Conservation (phyloP, 1,140 invertebrate species). For the Philaenus spumarius region DNA sequence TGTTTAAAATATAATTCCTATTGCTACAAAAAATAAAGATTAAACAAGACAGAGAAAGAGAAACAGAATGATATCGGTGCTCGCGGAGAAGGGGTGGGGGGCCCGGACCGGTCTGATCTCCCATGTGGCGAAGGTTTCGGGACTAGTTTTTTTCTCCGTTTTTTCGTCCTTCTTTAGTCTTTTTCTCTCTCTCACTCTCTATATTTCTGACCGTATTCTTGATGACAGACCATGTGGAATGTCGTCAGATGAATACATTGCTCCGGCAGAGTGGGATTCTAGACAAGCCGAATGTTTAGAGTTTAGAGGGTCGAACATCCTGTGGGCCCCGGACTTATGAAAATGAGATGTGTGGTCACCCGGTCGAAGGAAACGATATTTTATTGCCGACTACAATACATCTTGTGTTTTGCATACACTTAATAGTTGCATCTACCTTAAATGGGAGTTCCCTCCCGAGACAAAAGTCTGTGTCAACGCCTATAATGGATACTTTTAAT, state of each 20-base stretch:
- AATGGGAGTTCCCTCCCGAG: constrained; percentile 7
- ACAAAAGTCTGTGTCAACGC: not conserved
- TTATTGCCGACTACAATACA: not conserved
- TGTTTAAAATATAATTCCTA: too few species aligned
- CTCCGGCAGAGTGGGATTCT: too few species aligned
- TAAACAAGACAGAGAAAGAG: constrained; percentile 8
- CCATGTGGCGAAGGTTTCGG: constrained; percentile 4
- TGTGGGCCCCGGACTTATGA: not conserved
- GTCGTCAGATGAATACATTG: constrained; percentile 15
- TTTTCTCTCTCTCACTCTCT: too few species aligned
- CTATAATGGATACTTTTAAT: not conserved
- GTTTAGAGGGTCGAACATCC: not conserved
- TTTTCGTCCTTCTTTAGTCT: too few species aligned
- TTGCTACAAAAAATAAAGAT: too few species aligned
- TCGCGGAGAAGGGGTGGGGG: constrained; percentile 10
- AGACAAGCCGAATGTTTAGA: too few species aligned
- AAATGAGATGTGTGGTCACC: not conserved
- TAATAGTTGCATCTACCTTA: not conserved
- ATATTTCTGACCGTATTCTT: not conserved
- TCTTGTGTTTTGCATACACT: constrained; percentile 12
- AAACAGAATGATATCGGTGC: constrained; percentile 2
- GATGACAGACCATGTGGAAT: constrained; percentile 13
- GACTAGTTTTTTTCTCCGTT: not conserved
- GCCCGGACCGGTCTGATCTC: constrained; percentile 18
- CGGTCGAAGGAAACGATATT: constrained; percentile 6